Evolutionary conservation across 1,140 invertebrate species (phyloP).

Genomic region (Papilio xuthus): DNA sequence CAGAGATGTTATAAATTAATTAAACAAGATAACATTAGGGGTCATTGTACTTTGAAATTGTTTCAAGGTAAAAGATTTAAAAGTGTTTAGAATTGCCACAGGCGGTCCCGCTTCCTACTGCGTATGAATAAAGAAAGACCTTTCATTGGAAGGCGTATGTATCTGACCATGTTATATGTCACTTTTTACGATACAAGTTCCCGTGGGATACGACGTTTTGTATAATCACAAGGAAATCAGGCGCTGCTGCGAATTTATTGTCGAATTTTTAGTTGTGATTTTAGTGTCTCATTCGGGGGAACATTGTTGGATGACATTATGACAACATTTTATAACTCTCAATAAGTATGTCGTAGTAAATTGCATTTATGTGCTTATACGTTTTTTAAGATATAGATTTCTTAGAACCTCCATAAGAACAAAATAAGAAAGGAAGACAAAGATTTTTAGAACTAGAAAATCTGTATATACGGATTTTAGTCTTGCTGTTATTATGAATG

Average conservation of each 20-base stretch:
- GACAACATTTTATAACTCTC: no score
- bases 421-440: no score
- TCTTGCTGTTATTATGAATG: no score
- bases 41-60: slow-evolving; percentile 2
- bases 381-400: no score
- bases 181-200: slow-evolving; percentile 28
- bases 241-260: neutral
- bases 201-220: slow-evolving; percentile 30
- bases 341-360: no score
- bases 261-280: neutral
- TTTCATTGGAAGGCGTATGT: slow-evolving; percentile 32
- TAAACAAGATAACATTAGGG: slow-evolving; percentile 1
- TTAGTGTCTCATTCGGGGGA: no score
- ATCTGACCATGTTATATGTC: slow-evolving; percentile 33
- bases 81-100: slow-evolving; percentile 35
- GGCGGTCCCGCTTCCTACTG: slow-evolving; percentile 30
- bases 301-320: neutral
- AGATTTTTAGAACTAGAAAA: no score
- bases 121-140: slow-evolving; percentile 37
- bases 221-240: slow-evolving; percentile 28
- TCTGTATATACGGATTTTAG: neutral
- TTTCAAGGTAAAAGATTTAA: slow-evolving; percentile 23
- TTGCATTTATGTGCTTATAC: no score
- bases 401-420: no score
- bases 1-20: neutral